phyloP scores from a whole-genome alignment of 2,797 vertebrate species.

The Hephaestus fuliginosus region DNA sequence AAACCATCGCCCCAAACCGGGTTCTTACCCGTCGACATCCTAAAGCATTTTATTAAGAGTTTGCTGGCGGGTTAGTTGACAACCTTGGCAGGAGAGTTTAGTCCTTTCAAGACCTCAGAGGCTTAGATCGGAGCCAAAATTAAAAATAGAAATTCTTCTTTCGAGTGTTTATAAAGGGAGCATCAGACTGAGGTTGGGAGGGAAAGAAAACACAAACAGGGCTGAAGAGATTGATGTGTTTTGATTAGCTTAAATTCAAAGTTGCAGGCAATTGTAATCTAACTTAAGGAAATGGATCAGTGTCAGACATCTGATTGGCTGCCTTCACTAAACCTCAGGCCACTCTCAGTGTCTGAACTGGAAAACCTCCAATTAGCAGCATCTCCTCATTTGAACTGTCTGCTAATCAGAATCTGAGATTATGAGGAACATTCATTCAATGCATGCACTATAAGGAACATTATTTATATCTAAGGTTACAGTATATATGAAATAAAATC shows the following conservation, averaged over 20 bases:
- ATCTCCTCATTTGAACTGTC: conserved; percentile 1
- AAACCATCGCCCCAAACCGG: not conserved
- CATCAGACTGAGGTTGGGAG: not conserved
- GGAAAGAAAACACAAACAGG: not conserved
- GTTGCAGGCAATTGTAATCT: not conserved
- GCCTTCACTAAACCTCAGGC: not conserved
- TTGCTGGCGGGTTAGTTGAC: not conserved
- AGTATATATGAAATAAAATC: not conserved
- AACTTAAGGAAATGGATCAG: not conserved
- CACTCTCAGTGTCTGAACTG: not conserved
- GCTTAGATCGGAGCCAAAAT: not conserved
- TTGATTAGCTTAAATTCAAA: not conserved
- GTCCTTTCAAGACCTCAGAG: not conserved
- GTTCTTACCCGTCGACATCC: not conserved
- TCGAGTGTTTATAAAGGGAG: not conserved
- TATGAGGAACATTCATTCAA: not conserved
- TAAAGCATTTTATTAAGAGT: conserved; percentile 16
- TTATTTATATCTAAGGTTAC: not conserved
- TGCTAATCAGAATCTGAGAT: not conserved
- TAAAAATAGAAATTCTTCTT: not conserved
- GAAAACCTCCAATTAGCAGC: not conserved
- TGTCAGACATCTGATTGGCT: not conserved
- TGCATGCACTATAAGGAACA: not conserved
- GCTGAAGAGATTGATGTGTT: no score
- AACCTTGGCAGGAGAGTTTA: not conserved